These are phyloP conservation scores for Pterobdella sp. DNA, from an alignment of 2,888 invertebrate species.

Conservation along the genomic window DNA sequence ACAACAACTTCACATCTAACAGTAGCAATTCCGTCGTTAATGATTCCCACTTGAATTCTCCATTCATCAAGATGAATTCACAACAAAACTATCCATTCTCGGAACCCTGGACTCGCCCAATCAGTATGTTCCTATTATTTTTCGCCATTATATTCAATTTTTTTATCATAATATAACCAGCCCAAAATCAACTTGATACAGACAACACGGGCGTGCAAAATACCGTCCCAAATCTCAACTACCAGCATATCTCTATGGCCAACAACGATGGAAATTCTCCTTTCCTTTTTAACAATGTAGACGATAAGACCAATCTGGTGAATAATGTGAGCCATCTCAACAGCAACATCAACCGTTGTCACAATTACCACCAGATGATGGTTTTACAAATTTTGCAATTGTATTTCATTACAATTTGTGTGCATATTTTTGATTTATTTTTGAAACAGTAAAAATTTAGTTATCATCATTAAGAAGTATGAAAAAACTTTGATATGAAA, in stretches of 20 bases:
- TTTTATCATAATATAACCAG: not conserved
- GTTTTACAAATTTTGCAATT: too few species aligned
- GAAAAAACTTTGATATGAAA: too few species aligned
- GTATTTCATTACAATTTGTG: too few species aligned
- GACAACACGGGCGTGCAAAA: not conserved
- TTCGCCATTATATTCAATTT: not conserved
- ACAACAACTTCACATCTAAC: not conserved
- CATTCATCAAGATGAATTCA: not conserved
- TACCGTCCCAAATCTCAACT: not conserved
- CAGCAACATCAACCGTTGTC: not conserved
- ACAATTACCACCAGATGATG: too few species aligned
- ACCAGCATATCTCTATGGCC: not conserved
- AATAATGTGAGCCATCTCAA: not conserved
- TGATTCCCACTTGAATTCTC: not conserved
- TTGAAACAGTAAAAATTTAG: too few species aligned
- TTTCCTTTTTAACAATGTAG: not conserved
- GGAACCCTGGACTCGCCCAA: not conserved
- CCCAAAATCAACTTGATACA: not conserved
- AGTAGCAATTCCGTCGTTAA: not conserved
- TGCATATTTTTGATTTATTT: too few species aligned
- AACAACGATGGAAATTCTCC: not conserved
- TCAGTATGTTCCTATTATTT: not conserved
- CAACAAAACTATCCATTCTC: not conserved
- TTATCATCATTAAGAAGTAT: too few species aligned
- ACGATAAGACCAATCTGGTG: not conserved